A percentile compares a stretch with the other conserved stretches of the same genome.
These are phyloP conservation scores for Euspilapteryx auroguttella DNA, from an alignment of 2,888 invertebrate species.

Conservation along the genomic window DNA sequence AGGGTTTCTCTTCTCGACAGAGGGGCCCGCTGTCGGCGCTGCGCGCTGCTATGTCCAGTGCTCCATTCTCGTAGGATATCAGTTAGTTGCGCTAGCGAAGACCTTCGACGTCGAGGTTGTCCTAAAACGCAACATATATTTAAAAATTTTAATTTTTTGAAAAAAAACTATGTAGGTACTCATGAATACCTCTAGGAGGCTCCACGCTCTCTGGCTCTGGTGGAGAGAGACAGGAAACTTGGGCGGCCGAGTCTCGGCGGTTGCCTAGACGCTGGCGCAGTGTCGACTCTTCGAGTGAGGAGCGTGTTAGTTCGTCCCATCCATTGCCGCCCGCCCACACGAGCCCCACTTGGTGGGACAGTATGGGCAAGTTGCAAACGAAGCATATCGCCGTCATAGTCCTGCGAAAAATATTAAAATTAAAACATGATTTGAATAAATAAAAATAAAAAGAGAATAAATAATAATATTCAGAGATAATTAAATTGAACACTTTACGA, in stretches of 20 bases:
- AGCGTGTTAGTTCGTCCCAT: conserved; percentile 90
- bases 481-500: too few species aligned
- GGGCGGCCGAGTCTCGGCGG: conserved; percentile 87
- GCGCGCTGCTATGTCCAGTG: conserved; percentile 59
- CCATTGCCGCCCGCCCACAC: conserved; percentile 94
- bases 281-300: conserved; percentile 82
- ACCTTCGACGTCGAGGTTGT: conserved; percentile 77
- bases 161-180: neutral
- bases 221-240: conserved; percentile 82
- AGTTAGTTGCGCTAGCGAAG: conserved; percentile 85
- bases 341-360: conserved; percentile 91
- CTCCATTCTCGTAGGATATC: conserved; percentile 90
- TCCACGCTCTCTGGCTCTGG: conserved; percentile 77
- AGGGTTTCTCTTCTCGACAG: conserved; percentile 83
- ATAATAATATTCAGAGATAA: too few species aligned
- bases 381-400: conserved; percentile 94
- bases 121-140: too few species aligned
- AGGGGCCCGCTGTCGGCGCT: conserved; percentile 63
- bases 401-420: conserved; percentile 66
- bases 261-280: conserved; percentile 83
- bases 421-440: too few species aligned
- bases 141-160: too few species aligned
- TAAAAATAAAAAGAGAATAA: too few species aligned
- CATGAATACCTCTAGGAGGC: conserved; percentile 32
- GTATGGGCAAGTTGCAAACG: conserved; percentile 93